Evolutionary conservation across 1,140 invertebrate species (phyloP).

Genomic region (Drosophila mojavensis): DNA sequence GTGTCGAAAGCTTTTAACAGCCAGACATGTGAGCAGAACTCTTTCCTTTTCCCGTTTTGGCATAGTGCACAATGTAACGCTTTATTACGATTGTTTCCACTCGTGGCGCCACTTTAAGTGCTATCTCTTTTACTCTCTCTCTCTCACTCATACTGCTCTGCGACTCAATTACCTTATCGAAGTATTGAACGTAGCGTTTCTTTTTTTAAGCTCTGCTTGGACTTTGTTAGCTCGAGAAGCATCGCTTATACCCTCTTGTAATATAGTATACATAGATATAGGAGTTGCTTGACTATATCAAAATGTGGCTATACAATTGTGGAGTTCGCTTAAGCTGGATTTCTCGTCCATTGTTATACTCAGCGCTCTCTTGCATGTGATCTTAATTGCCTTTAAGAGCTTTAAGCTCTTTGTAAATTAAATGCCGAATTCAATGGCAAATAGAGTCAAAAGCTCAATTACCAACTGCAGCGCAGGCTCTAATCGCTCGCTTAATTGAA

Average conservation of each 20-base stretch:
- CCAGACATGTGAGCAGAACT: conserved; percentile 8
- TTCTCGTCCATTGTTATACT: too few species aligned
- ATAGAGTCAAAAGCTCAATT: background rate
- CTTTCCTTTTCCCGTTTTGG: background rate
- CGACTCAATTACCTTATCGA: conserved; percentile 14
- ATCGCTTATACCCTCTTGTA: conserved; percentile 10
- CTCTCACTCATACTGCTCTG: background rate
- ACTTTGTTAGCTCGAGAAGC: conserved; percentile 19
- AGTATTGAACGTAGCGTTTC: conserved; percentile 7
- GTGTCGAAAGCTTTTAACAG: conserved; percentile 35
- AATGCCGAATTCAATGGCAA: background rate
- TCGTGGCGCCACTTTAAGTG: background rate
- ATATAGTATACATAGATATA: background rate
- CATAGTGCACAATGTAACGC: conserved; percentile 9
- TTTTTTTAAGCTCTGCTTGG: conserved; percentile 5
- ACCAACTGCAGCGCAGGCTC: background rate
- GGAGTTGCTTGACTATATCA: background rate
- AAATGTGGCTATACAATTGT: too few species aligned
- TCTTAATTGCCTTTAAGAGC: too few species aligned
- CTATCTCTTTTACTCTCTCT: background rate
- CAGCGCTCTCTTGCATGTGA: too few species aligned
- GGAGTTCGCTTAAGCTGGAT: too few species aligned
- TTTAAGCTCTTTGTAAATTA: too few species aligned
- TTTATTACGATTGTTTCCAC: background rate
- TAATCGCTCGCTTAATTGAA: background rate